Evolutionary conservation across 2,113 vertebrate genomes (phyloP).

Genomic region (Atlantisia rogersi): DNA sequence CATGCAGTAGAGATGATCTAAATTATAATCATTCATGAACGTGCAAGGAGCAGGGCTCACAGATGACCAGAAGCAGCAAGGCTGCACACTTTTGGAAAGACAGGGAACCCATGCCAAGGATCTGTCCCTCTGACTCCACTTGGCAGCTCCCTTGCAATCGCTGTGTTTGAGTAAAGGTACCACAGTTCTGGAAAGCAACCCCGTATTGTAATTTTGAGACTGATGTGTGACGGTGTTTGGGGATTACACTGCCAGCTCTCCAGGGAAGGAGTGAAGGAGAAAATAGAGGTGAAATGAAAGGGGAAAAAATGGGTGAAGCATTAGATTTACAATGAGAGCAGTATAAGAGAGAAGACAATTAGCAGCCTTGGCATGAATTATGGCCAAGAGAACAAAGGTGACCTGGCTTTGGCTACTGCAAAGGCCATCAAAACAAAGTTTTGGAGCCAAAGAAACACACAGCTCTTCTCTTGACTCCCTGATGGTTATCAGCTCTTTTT

Average conservation of each 20-base stretch:
- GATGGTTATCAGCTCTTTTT: not conserved
- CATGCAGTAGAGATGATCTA: not conserved
- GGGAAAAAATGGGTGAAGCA: not conserved
- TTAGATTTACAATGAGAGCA: not conserved
- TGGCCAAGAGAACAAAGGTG: not conserved
- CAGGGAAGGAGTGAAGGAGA: not conserved
- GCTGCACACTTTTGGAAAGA: not conserved
- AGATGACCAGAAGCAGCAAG: accelerated
- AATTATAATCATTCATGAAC: not conserved
- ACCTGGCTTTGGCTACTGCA: not conserved
- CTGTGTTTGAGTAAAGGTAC: not conserved
- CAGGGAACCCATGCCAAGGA: not conserved
- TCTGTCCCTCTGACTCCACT: not conserved
- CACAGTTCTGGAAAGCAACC: not conserved
- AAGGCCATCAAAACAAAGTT: not conserved
- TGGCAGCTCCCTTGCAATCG: not conserved
- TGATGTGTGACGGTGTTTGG: accelerated
- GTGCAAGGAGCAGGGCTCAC: accelerated
- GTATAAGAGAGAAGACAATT: not conserved
- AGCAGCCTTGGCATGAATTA: not conserved
- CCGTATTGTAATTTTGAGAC: accelerated
- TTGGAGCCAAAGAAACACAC: not conserved
- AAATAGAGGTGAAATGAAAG: not conserved
- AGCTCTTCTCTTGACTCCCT: not conserved
- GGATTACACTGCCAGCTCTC: not conserved